Conservation (phyloP, 2,888 invertebrate genomes). For the Neria commutata region DNA sequence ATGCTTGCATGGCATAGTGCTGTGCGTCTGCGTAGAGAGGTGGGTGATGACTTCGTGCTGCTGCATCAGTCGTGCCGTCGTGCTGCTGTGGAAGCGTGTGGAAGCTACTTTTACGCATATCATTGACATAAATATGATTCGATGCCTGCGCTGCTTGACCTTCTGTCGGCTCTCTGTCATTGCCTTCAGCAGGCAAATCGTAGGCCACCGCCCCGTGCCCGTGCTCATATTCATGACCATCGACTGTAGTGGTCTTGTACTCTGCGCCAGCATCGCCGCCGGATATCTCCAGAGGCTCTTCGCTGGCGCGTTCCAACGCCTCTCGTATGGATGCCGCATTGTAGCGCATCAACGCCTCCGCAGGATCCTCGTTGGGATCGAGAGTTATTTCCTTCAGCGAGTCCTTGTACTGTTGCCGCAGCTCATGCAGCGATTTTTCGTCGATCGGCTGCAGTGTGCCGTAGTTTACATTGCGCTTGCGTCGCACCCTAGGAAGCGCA, state of each 20-base stretch:
- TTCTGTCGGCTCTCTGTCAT: neutral
- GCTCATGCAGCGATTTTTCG: conserved; percentile 43
- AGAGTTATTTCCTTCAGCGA: conserved; percentile 55
- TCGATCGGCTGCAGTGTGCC: conserved; percentile 54
- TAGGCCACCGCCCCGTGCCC: conserved; percentile 22
- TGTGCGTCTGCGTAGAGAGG: neutral
- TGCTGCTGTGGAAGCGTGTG: too few species aligned
- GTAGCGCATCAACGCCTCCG: conserved; percentile 54
- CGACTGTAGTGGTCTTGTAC: too few species aligned
- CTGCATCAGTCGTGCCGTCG: too few species aligned
- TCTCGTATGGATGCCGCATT: conserved; percentile 55
- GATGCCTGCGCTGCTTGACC: neutral
- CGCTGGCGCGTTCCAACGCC: conserved; percentile 47
- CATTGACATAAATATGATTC: too few species aligned
- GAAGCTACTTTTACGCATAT: too few species aligned
- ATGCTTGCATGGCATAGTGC: neutral
- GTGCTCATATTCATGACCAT: conserved; percentile 13
- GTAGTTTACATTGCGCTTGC: conserved; percentile 40
- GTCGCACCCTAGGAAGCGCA: conserved; percentile 15
- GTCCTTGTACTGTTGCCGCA: conserved; percentile 52
- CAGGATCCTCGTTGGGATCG: conserved; percentile 54
- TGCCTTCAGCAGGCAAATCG: neutral
- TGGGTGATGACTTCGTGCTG: too few species aligned
- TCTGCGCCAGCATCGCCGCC: conserved; percentile 21
- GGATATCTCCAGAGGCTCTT: conserved; percentile 47